Evolutionary conservation across 2,797 vertebrate genomes (phyloP), one percentile per base, ranked within the genome.

Genomic region (Enoplosus armatus): DNA sequence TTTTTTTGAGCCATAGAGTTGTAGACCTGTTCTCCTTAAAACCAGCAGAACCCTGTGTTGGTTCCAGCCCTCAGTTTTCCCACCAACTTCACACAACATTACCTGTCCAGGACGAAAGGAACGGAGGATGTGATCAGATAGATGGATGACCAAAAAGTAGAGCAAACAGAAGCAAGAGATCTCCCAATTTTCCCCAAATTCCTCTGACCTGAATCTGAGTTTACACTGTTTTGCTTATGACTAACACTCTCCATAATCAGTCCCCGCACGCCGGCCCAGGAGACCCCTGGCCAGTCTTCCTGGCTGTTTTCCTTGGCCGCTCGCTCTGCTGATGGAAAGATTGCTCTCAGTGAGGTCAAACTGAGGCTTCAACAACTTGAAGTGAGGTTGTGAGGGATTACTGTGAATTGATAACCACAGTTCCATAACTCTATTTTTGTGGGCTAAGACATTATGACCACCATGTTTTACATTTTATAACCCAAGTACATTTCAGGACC

Each of bases 211-310:
- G 51, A 83, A 66, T 80, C 61, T 50, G 58, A 85, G 68, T 85
- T 73, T 47, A 68, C 77, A 51, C 63, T 91, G 64, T 85, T 90
- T 81, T 87, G 43, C 76, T 80, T 84, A 79, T 88, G 87, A 90
- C 89, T 90, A 85, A 88, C 81, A 72, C 80, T 78, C 87, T 87
- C 88, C 87, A 60, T 70, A 48, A 84, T 80, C 82, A 56, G 78
- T 79, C 86, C 82, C 62, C 79, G 71, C 75, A 24, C 63, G 33
- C 65, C 15, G 24, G 75, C 80, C 84, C 75, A 43, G 64, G 80
- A 88, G 75, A 87, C 82, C 81, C 86, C 58, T 77, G 71, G 79
- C 63, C 16, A 12, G 63, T 77, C 43, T 37, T 74, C 79, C 72
- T 11, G 8, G 67, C 81, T 83, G 77, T 84, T 93, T 86, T 84